A percentile compares a stretch with the other conserved stretches of the same genome.
phyloP scores from a whole-genome alignment of 1,140 invertebrate genomes.

The Pseudomyrmex concolor region DNA sequence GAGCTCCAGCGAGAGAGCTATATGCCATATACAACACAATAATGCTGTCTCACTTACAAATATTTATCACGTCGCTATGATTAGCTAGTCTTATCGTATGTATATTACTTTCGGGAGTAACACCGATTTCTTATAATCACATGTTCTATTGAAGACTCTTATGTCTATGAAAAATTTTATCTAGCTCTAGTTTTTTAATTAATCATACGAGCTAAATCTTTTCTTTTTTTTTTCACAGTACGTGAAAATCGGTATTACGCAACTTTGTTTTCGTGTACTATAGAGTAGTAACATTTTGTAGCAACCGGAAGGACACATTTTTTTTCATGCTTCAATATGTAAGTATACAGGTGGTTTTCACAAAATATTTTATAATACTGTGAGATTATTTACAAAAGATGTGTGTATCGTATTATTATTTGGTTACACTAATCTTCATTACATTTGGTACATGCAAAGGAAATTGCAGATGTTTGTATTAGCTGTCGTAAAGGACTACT shows the following conservation, averaged over 20 bases:
- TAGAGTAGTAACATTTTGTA: slow-evolving; percentile 11
- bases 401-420: no score
- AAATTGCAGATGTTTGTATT: no score
- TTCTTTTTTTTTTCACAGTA: not conserved
- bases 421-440: no score
- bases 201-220: not conserved
- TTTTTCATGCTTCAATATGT: slow-evolving; percentile 25
- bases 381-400: not conserved
- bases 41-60: slow-evolving; percentile 81
- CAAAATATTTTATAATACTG: slow-evolving; percentile 18
- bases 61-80: slow-evolving; percentile 65
- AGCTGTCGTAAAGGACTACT: no score
- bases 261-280: slow-evolving; percentile 24
- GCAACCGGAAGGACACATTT: slow-evolving; percentile 19
- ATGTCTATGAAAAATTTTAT: no score
- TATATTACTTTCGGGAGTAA: slow-evolving; percentile 48
- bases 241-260: slow-evolving; percentile 36
- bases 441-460: no score
- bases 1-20: slow-evolving; percentile 88
- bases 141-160: not conserved
- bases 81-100: slow-evolving; percentile 61
- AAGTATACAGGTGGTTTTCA: not conserved
- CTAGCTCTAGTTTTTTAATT: no score
- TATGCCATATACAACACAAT: slow-evolving; percentile 85
- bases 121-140: slow-evolving; percentile 38